These are phyloP conservation scores for Parelbella ahira DNA, from an alignment of 2,888 invertebrate genomes.

Conservation along the genomic window DNA sequence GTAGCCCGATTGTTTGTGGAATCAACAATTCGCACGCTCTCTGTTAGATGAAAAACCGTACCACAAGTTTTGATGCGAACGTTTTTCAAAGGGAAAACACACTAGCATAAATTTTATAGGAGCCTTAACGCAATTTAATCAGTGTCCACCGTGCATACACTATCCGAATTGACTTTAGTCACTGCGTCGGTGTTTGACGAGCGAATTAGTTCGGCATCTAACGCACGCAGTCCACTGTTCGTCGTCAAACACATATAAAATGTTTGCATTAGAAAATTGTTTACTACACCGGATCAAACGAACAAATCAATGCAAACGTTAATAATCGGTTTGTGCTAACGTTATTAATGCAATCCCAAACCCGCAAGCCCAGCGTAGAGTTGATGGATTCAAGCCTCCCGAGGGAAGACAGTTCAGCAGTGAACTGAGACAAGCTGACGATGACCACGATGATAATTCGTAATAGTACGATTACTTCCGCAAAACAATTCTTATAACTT, in stretches of 20 bases:
- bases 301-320: too few species aligned
- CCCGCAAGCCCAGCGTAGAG: too few species aligned
- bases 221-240: not conserved
- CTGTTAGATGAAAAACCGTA: slow-evolving; percentile 11
- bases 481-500: too few species aligned
- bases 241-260: slow-evolving; percentile 1
- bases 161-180: slow-evolving; percentile 18
- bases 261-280: not conserved
- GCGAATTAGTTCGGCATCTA: slow-evolving; percentile 16
- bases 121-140: slow-evolving; percentile 11
- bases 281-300: too few species aligned
- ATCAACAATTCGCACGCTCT: slow-evolving; percentile 19
- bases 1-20: slow-evolving; percentile 11
- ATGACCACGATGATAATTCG: too few species aligned
- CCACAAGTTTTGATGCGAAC: slow-evolving; percentile 4
- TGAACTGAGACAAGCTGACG: too few species aligned
- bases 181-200: slow-evolving; percentile 13
- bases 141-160: slow-evolving; percentile 1
- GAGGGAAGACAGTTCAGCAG: too few species aligned
- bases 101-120: slow-evolving; percentile 19
- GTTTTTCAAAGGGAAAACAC: slow-evolving; percentile 11
- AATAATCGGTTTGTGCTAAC: too few species aligned
- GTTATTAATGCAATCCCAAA: too few species aligned
- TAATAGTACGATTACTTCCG: too few species aligned
- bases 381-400: too few species aligned